Conservation (phyloP, 92 coral and sea anemone genomes). For the Bergia sp. region DNA sequence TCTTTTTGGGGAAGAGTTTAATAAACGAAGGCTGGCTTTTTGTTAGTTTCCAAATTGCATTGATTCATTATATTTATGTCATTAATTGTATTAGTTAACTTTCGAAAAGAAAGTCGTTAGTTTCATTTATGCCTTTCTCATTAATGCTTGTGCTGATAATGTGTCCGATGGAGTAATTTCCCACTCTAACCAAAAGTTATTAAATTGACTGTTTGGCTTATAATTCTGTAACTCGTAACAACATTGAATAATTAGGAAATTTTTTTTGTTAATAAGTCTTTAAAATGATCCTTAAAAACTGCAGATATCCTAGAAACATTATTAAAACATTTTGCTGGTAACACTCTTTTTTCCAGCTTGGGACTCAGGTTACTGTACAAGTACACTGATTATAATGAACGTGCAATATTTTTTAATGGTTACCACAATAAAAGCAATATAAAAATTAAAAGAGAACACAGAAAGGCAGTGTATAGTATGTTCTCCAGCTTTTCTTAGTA, state of each 20-base stretch:
- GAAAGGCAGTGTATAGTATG: neutral
- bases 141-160: neutral
- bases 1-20: no score
- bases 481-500: neutral
- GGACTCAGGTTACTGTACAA: no score
- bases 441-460: no score
- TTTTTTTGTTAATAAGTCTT: neutral
- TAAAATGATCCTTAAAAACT: no score
- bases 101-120: neutral
- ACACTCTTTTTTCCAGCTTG: no score
- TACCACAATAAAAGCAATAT: no score
- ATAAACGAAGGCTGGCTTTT: neutral
- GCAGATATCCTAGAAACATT: no score
- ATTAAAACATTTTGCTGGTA: no score
- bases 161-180: neutral
- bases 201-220: neutral
- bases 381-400: no score
- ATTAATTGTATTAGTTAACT: no score
- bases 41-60: neutral
- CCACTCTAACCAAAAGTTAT: neutral
- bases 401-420: no score
- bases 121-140: neutral
- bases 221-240: neutral
- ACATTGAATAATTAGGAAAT: no score
- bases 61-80: neutral